Evolutionary conservation across 2,797 vertebrate genomes (phyloP).

Genomic region (Paratrypauchen microcephalus): DNA sequence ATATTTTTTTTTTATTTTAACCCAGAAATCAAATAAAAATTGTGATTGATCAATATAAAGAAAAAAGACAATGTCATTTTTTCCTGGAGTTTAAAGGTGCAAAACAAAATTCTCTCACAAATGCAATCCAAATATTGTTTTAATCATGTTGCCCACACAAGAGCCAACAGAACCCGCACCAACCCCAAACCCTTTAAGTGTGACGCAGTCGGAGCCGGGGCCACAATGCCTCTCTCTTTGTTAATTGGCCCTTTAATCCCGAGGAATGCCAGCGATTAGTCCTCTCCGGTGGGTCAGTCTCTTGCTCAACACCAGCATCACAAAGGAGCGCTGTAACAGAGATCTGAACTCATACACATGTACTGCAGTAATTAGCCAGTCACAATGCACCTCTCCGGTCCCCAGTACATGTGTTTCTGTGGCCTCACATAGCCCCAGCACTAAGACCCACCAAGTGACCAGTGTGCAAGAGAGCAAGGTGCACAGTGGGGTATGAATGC

Average conservation of each 20-base stretch:
- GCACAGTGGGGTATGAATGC: not conserved
- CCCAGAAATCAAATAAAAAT: too few species aligned
- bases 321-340: conserved; percentile 72
- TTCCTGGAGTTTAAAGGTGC: not conserved
- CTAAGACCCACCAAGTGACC: conserved; percentile 17
- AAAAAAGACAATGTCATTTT: too few species aligned
- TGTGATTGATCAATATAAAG: too few species aligned
- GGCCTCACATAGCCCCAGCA: conserved; percentile 12
- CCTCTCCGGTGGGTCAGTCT: conserved; percentile 62
- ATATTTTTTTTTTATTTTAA: too few species aligned
- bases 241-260: conserved; percentile 83
- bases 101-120: conserved; percentile 1
- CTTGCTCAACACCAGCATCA: conserved; percentile 76
- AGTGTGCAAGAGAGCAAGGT: not conserved
- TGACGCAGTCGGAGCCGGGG: conserved; percentile 72
- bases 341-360: conserved; percentile 43
- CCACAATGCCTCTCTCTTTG: conserved; percentile 81
- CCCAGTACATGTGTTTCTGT: conserved; percentile 18
- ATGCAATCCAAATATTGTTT: conserved; percentile 6
- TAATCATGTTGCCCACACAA: conserved; percentile 38
- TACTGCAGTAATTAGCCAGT: conserved; percentile 36
- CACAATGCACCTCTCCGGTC: conserved; percentile 14
- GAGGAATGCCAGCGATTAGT: conserved; percentile 81
- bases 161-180: conserved; percentile 17
- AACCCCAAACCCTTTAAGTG: conserved; percentile 62